Percentiles rank a stretch among this genome's conserved stretches.
phyloP scores from a whole-genome alignment of 2,797 vertebrate species.

The Myotis daubentonii region DNA sequence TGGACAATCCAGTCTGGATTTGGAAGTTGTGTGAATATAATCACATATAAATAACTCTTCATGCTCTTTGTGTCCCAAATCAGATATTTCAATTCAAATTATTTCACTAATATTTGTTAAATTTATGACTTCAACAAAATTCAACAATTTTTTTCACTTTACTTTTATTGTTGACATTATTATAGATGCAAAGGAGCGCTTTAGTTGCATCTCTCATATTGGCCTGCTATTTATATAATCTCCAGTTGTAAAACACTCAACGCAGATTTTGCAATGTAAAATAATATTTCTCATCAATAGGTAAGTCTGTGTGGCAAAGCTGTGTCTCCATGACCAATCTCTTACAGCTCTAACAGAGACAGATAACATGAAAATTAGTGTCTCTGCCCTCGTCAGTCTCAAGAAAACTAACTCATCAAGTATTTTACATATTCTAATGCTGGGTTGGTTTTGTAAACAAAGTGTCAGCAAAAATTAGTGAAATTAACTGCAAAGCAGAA shows the following conservation, averaged over 20 bases:
- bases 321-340: background rate
- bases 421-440: background rate
- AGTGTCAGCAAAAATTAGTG: constrained; percentile 20
- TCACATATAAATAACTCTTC: background rate
- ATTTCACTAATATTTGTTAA: background rate
- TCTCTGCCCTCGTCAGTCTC: background rate
- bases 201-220: background rate
- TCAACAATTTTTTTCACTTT: too few species aligned
- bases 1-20: background rate
- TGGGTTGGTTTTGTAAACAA: background rate
- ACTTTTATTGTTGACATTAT: background rate
- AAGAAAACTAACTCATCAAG: background rate
- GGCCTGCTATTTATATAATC: background rate
- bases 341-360: background rate
- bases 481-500: background rate
- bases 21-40: background rate
- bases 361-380: background rate
- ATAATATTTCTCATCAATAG: background rate
- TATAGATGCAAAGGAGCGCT: background rate
- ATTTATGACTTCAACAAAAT: background rate
- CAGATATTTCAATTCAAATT: background rate
- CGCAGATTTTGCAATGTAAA: background rate
- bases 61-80: background rate
- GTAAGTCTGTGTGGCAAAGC: background rate
- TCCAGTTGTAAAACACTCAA: background rate